Percentiles rank a stretch among this genome's conserved stretches.
These are phyloP conservation scores for Tricholaema leucomelas DNA, from an alignment of 2,113 vertebrate species.

Conservation along the genomic window DNA sequence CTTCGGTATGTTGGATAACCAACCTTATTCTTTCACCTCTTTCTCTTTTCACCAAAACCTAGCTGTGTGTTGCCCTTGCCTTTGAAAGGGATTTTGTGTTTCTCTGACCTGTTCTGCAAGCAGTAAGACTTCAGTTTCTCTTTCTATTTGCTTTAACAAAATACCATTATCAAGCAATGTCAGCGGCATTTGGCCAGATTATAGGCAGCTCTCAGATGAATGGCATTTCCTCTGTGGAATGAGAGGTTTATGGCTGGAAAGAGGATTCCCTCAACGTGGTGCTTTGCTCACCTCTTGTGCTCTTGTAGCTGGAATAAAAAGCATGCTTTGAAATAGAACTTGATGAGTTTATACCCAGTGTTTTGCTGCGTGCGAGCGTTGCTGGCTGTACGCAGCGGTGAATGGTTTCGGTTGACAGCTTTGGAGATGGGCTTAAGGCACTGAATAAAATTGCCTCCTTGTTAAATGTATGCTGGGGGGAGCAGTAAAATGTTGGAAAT, in stretches of 20 bases:
- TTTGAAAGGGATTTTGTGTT: background rate
- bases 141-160: background rate
- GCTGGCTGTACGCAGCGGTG: background rate
- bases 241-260: background rate
- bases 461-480: constrained; percentile 18
- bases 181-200: background rate
- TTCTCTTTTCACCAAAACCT: background rate
- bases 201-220: background rate
- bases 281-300: constrained; percentile 6
- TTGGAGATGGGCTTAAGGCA: constrained; percentile 36
- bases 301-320: constrained; percentile 24
- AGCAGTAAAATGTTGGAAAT: constrained; percentile 21
- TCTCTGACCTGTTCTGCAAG: background rate
- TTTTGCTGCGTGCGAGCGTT: background rate
- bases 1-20: background rate
- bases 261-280: background rate
- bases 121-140: background rate
- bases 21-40: background rate
- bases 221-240: background rate
- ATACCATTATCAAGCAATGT: background rate
- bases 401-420: constrained; percentile 42
- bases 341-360: constrained; percentile 8
- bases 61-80: background rate
- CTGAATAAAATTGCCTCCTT: constrained; percentile 46
- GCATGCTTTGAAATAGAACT: constrained; percentile 8